Evolutionary conservation across 2,113 vertebrate species (phyloP), one percentile per base, ranked within the genome.

Genomic region (Elephas maximus): DNA sequence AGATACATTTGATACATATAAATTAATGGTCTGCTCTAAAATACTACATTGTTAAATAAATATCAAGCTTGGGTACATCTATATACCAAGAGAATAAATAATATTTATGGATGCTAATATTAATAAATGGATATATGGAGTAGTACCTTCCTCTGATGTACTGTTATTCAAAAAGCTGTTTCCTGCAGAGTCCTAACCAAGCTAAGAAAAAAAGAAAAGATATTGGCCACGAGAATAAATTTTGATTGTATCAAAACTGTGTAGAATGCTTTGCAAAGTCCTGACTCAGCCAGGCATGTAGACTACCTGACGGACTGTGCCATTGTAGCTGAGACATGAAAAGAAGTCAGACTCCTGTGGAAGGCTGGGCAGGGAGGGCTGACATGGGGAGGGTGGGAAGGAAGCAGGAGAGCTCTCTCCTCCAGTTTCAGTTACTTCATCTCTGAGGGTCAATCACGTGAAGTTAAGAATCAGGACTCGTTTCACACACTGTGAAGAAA

Each of bases 401-500:
- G 41, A 91, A 67, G 30, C 88, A 9, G 7, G 45, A 86, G 91
- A 33, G 1, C 69, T 9, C 8, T n/a, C 65, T 41, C 3, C 37
- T 60, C 41, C 1, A 2, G 93, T 84, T 93, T 67, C 15, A 33
- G 20, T 0, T 15, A 20, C 5, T 91, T 26, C 45, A 1, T 20
- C 30, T 11, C 45, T 67, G 37, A 67, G 3, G 14, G 8, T 21
- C 79, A 83, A 88, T 51, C 45, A 90, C 1, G 6, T 48, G n/a
- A 88, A 81, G 86, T 62, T 17, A 73, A 71, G 69, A 60, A 86
- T 69, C 57, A 90, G 44, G 37, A 74, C 91, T 12, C 33, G 48
- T 81, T 90, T 93, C 23, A 63, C 90, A 67, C 20, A 91, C 24
- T 57, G 15, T 78, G 78, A 81, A 90, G 80, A 95, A 92, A 82